Evolutionary conservation across 2,888 invertebrate genomes (phyloP).

Genomic region (Caenorhabditis auriculariae): DNA sequence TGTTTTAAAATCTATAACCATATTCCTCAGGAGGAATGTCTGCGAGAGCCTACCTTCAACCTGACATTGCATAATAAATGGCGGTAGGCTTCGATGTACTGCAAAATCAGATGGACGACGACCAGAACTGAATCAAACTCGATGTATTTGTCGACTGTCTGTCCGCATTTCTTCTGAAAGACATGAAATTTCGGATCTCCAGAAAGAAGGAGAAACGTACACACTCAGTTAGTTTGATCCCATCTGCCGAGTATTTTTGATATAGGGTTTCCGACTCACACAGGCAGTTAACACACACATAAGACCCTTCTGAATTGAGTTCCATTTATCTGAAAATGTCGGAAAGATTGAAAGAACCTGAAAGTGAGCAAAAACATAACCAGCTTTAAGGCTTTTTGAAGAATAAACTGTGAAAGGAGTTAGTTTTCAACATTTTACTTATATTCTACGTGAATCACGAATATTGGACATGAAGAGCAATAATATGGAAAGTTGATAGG

Average conservation of each 20-base stretch:
- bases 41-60: constrained; percentile 78
- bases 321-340: too few relatives aligned
- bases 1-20: neutral
- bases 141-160: constrained; percentile 83
- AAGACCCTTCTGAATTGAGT: constrained; percentile 10
- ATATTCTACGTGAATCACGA: too few relatives aligned
- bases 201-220: constrained; percentile 30
- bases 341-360: too few relatives aligned
- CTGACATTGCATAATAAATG: constrained; percentile 81
- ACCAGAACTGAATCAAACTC: constrained; percentile 87
- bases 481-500: too few relatives aligned
- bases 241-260: constrained; percentile 49
- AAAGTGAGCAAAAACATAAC: too few relatives aligned
- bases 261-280: constrained; percentile 35
- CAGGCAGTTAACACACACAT: constrained; percentile 54
- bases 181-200: neutral
- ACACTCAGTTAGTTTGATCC: constrained; percentile 58
- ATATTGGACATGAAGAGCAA: too few relatives aligned
- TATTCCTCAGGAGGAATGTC: neutral
- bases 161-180: constrained; percentile 76
- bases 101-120: constrained; percentile 80
- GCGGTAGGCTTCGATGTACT: constrained; percentile 80
- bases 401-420: too few relatives aligned
- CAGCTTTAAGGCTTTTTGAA: too few relatives aligned
- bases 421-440: too few relatives aligned